Percentiles rank a stretch among this genome's conserved stretches.
Evolutionary conservation across 2,797 vertebrate species (phyloP).

Genomic region (Somateria mollissima): DNA sequence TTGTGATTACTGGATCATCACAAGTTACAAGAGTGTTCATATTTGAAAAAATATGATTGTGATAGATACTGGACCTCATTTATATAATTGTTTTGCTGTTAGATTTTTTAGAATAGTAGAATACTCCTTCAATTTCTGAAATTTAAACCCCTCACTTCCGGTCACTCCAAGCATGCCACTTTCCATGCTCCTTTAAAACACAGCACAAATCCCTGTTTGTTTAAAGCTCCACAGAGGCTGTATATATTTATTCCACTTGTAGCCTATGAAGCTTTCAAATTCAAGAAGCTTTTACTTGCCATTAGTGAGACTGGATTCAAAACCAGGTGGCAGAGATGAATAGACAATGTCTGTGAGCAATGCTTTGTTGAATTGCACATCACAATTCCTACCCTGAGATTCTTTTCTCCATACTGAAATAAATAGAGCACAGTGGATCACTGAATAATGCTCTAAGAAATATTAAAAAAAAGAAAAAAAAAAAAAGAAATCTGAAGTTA

Average conservation of each 20-base stretch:
- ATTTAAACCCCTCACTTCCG: neutral
- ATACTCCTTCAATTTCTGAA: neutral
- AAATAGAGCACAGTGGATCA: conserved; percentile 12
- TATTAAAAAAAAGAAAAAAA: neutral
- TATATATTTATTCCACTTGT: conserved; percentile 25
- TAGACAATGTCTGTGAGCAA: conserved; percentile 9
- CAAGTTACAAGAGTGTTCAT: neutral
- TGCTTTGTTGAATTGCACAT: conserved; percentile 42
- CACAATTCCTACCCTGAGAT: conserved; percentile 39
- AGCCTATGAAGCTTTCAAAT: conserved; percentile 38
- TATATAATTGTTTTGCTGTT: neutral
- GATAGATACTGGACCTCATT: neutral
- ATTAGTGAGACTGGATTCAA: conserved; percentile 30
- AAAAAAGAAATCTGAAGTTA: neutral
- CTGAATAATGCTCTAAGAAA: conserved; percentile 53
- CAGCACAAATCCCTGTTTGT: neutral
- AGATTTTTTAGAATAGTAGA: neutral
- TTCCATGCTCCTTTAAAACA: neutral
- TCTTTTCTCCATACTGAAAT: conserved; percentile 45
- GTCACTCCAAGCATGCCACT: neutral
- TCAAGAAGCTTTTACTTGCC: conserved; percentile 48
- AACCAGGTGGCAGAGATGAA: conserved; percentile 62
- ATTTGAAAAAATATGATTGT: neutral
- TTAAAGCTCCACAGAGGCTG: neutral
- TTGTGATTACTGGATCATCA: neutral